Evolutionary conservation across 2,113 vertebrate species (phyloP).

Genomic region (Calyptommatus sinebrachiatus): DNA sequence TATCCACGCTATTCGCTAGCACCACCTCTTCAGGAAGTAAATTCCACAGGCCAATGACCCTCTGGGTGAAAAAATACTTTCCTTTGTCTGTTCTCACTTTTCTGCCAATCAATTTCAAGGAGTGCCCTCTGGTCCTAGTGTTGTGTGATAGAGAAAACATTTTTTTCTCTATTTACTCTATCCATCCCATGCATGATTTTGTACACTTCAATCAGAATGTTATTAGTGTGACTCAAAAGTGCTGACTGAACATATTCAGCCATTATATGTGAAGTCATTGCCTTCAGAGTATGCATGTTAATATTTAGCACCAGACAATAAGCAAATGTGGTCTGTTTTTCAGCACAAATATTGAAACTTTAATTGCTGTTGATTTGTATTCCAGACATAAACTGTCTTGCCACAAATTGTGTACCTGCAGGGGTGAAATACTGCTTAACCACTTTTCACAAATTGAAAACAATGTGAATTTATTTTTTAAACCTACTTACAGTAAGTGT

Average conservation of each 20-base stretch:
- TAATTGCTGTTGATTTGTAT: slow-evolving; percentile 28
- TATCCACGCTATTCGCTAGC: too few species aligned
- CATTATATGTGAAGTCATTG: neutral
- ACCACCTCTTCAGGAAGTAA: too few species aligned
- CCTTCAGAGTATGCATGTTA: slow-evolving; percentile 13
- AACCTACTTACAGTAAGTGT: slow-evolving; percentile 14
- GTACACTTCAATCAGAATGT: too few species aligned
- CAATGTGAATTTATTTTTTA: neutral
- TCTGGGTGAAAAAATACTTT: too few species aligned
- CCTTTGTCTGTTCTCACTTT: too few species aligned
- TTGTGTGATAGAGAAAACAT: too few species aligned
- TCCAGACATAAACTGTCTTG: slow-evolving; percentile 24
- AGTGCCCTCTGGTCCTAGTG: too few species aligned
- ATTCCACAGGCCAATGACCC: too few species aligned
- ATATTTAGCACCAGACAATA: slow-evolving; percentile 14
- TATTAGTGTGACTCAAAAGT: slow-evolving; percentile 1
- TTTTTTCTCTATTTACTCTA: too few species aligned
- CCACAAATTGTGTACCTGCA: slow-evolving; percentile 8
- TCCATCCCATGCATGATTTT: too few species aligned
- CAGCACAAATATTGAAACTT: slow-evolving; percentile 24
- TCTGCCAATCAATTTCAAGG: too few species aligned
- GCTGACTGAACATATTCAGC: neutral
- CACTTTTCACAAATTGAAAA: slow-evolving; percentile 22
- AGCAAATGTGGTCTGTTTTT: slow-evolving; percentile 15
- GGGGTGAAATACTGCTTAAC: slow-evolving; percentile 11